Conservation (phyloP, 2,888 invertebrate species). For the Latrodectus hesperus region DNA sequence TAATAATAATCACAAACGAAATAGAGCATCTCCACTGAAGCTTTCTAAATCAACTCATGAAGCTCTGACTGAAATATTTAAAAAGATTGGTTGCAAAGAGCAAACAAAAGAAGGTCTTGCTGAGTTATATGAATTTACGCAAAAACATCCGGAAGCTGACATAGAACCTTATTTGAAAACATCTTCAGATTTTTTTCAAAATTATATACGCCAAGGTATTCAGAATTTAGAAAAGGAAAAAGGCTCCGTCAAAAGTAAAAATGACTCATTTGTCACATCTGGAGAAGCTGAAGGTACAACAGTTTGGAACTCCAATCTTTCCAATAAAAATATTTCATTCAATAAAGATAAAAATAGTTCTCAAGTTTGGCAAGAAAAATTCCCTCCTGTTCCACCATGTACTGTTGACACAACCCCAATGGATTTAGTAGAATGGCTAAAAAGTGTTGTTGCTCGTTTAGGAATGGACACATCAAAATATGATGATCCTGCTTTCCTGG, state of each 20-base stretch:
- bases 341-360: constrained; percentile 35
- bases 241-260: constrained; percentile 65
- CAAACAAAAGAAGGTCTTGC: constrained; percentile 86
- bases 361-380: constrained; percentile 53
- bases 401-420: constrained; percentile 65
- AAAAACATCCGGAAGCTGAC: constrained; percentile 88
- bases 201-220: constrained; percentile 87
- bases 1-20: constrained; percentile 39
- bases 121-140: constrained; percentile 85
- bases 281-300: constrained; percentile 23
- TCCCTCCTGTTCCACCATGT: constrained; percentile 67
- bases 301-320: constrained; percentile 48
- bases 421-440: constrained; percentile 70
- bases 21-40: constrained; percentile 56
- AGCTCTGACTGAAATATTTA: constrained; percentile 89
- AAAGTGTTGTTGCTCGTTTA: constrained; percentile 66
- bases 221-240: constrained; percentile 79
- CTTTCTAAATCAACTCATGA: constrained; percentile 81
- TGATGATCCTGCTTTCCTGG: constrained; percentile 61
- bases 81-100: constrained; percentile 91
- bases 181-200: constrained; percentile 89
- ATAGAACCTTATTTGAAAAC: constrained; percentile 88
- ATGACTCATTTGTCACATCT: constrained; percentile 7
- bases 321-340: constrained; percentile 39
- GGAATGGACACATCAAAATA: constrained; percentile 66